Conservation (phyloP, 2,888 invertebrate genomes). For the Tipula unca region DNA sequence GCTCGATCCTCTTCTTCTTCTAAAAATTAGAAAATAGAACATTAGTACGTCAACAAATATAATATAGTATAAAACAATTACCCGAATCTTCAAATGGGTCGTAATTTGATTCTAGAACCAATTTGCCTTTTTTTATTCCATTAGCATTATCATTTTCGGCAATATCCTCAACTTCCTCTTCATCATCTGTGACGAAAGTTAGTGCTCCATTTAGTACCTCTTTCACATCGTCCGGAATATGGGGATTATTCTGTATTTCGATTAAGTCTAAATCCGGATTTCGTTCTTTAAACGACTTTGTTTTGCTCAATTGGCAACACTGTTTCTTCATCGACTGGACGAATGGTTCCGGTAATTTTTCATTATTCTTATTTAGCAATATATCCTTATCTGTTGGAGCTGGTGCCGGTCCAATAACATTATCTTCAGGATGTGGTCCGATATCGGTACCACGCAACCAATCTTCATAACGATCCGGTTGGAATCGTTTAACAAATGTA, state of each 20-base stretch:
- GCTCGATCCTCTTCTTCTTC: slow-evolving; percentile 34
- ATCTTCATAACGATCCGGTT: slow-evolving; percentile 75
- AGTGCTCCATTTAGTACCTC: slow-evolving; percentile 40
- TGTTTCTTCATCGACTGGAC: slow-evolving; percentile 41
- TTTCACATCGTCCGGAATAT: slow-evolving; percentile 41
- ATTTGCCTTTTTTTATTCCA: background rate
- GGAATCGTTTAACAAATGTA: slow-evolving; percentile 91
- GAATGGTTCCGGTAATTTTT: slow-evolving; percentile 30
- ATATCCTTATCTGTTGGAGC: slow-evolving; percentile 73
- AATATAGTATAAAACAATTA: slow-evolving; percentile 24
- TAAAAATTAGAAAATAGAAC: background rate
- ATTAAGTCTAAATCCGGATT: slow-evolving; percentile 42
- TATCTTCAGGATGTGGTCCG: slow-evolving; percentile 88
- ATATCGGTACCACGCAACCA: slow-evolving; percentile 88
- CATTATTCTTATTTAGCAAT: slow-evolving; percentile 61
- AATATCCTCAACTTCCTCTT: slow-evolving; percentile 29
- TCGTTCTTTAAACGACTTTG: slow-evolving; percentile 41
- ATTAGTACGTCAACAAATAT: background rate
- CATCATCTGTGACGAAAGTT: slow-evolving; percentile 35
- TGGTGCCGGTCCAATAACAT: slow-evolving; percentile 64
- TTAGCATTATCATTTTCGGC: slow-evolving; percentile 18
- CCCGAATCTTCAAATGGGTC: slow-evolving; percentile 39
- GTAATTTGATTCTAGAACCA: slow-evolving; percentile 36
- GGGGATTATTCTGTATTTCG: slow-evolving; percentile 41
- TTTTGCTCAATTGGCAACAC: slow-evolving; percentile 37